Evolutionary conservation across 2,888 invertebrate species (phyloP), one percentile per base, ranked within the genome.

Genomic region (Rhopalosiphum nymphaeae): DNA sequence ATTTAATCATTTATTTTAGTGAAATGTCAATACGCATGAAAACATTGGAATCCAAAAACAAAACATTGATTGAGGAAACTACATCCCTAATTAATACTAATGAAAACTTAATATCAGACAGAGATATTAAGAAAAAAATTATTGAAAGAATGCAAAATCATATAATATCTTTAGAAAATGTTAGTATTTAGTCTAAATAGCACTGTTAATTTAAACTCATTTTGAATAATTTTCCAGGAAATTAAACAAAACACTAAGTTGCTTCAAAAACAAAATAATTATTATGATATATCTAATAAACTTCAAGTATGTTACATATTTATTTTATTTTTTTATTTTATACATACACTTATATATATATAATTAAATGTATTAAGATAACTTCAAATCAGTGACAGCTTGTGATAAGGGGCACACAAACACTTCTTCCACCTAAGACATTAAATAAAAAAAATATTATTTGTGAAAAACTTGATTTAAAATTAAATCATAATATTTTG

Each of bases 251-350:
- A 94, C 13, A 94, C 94, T 13, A 85, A 94, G 10, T 86, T 94
- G 29, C 91, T 94, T 67, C 94, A 94, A 9, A 94, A 94, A 94
- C 94, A 94, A 94, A 94, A 94, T 86, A 94, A 94, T 91, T 94
- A 91, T 67, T 94, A 91, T 86, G 94, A 94, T 44, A 67, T 53
- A 53, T 91, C 90, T 61, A 94, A 91, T 67, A 94, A 86, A 13
- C 53, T 94, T 42, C 90, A 94, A 94, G 94, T 94, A 94, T 91
- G 92, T 92, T 42, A 90, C 1, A 10, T 29, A 57, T 89, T 57
- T 42, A 36, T 88, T n/a, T 88, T 56, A 21, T 88, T 88, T 29
- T 88, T 88, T 29, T 16, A 25, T 10, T n/a, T 36, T 11, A n/a
- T 87, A 13, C 26, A 46, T 86, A 29, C 46, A 86, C 46, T n/a